Evolutionary conservation across 2,113 vertebrate species (phyloP).

Genomic region (Ahaetulla prasina): DNA sequence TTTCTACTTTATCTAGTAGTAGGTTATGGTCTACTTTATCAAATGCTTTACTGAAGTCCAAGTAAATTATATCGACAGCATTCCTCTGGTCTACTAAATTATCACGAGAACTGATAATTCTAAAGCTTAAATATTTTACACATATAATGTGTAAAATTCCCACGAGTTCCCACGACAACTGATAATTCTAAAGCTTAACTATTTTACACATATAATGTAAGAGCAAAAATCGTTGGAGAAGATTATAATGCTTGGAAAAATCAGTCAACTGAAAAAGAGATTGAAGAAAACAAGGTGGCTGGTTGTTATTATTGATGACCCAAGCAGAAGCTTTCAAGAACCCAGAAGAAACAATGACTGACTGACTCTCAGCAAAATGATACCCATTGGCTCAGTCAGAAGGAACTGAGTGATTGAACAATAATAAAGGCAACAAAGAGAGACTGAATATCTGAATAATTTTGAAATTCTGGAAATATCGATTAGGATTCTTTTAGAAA

Average conservation of each 20-base stretch:
- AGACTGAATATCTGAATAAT: background rate
- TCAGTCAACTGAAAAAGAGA: background rate
- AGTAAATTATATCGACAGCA: too few species aligned
- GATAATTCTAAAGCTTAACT: background rate
- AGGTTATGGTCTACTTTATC: too few species aligned
- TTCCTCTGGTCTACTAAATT: too few species aligned
- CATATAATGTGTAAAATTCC: too few species aligned
- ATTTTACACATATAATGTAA: background rate
- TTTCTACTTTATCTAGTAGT: too few species aligned
- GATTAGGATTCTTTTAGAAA: background rate
- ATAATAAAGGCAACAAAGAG: background rate
- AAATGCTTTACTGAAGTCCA: too few species aligned
- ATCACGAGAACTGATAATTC: too few species aligned
- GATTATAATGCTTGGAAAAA: background rate
- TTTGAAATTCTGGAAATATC: background rate
- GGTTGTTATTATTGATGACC: background rate
- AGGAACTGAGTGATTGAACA: background rate
- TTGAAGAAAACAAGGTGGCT: background rate
- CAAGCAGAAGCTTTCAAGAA: background rate
- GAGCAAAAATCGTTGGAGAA: background rate
- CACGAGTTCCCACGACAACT: background rate
- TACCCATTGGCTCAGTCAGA: background rate
- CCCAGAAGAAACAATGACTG: background rate
- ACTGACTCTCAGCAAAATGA: background rate
- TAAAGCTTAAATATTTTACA: too few species aligned